Base-by-base conservation (phyloP, 2,888 invertebrate genomes). In the Ectropis crepuscularia region DNA sequence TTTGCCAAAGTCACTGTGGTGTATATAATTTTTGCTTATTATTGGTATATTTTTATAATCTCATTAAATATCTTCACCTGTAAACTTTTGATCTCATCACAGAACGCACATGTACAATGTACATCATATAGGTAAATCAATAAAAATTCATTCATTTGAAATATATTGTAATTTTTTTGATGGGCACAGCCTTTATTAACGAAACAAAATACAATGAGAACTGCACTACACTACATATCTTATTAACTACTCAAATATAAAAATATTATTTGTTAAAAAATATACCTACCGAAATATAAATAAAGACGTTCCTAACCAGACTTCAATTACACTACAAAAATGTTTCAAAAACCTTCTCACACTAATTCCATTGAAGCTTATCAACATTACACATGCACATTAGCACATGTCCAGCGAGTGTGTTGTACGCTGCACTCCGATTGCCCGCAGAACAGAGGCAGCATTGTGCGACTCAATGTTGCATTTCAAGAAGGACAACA, bases 391-490 rank as follows among this genome's bases (percentile, higher is more conserved):
- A 76, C 73, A 72, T 66, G 63, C 72, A 75, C 75, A 77, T 80
- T 75, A 77, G 75, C 76, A 76, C 74, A 70, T 71, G 71, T 62
- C 65, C 63, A 49, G 76, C 9, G 37, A 47, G 48, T 57, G n/a
- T n/a, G 57, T 48, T 55, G 39, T 53, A 48, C 54, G 41, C 50
- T 59, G 59, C 53, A 53, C 53, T 53, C 48, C 5, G 36, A 39
- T 38, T 77, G 75, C 75, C 61, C 76, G 70, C 60, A 70, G 63
- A 68, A 85, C 81, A 84, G 79, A 72, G 78, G 60, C 38, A 12
- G 69, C 81, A 77, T 85, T 71, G 67, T 71, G 11, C 45, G 9
- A 54, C 42, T 50, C 58, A 63, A 60, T 53, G 63, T 67, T 43
- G 53, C 63, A 58, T 63, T 53, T 48, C 57, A 63, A 51, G 54